These are phyloP conservation scores for Caenorhabditis briggsae DNA, from an alignment of 1,140 invertebrate genomes.

Conservation along the genomic window DNA sequence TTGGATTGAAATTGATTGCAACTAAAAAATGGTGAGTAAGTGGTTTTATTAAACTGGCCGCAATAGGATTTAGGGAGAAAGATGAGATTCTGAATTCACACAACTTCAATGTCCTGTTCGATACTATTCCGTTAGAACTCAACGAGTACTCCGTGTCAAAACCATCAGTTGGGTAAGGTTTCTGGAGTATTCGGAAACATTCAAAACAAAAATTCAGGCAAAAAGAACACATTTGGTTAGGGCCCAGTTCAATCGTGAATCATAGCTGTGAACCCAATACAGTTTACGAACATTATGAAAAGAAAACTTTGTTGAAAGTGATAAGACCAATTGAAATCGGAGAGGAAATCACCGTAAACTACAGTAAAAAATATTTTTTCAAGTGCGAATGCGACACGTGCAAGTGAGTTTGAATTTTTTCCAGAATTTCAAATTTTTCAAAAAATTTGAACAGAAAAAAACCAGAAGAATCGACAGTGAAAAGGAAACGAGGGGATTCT, in stretches of 20 bases:
- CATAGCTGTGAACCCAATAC: not conserved
- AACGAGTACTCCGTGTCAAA: no score
- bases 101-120: no score
- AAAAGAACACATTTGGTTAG: not conserved
- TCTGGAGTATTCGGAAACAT: not conserved
- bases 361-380: not conserved
- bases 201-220: not conserved
- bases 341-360: not conserved
- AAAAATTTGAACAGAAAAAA: no score
- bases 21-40: not conserved
- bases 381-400: not conserved
- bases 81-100: no score
- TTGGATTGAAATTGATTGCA: not conserved
- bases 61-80: no score
- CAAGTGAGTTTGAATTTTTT: not conserved
- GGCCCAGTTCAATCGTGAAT: not conserved
- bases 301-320: not conserved
- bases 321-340: not conserved
- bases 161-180: no score
- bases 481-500: no score
- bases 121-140: no score
- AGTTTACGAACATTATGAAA: not conserved
- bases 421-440: no score
- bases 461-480: no score
- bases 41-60: no score